Percentiles rank a stretch among this genome's conserved stretches.
Conservation (phyloP, 1,140 invertebrate species). For the Caenorhabditis brenneri region DNA sequence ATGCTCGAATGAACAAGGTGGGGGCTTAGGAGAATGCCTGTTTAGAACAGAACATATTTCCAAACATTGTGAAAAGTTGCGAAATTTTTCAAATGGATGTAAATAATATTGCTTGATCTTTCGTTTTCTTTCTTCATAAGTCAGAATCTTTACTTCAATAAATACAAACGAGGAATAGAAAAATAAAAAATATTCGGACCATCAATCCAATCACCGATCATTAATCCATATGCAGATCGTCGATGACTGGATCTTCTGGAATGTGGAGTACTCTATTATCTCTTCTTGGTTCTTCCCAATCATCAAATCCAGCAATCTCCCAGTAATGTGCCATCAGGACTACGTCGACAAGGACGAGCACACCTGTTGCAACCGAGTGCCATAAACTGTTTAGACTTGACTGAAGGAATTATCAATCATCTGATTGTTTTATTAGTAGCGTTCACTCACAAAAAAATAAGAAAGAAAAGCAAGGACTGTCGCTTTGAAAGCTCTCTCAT, state of each 20-base stretch:
- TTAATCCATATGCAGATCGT: background rate
- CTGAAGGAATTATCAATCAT: background rate
- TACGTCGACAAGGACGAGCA: background rate
- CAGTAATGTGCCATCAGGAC: background rate
- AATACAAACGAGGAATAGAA: background rate
- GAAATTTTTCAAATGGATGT: constrained; percentile 12
- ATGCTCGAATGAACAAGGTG: background rate
- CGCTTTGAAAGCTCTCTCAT: background rate
- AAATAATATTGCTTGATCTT: background rate
- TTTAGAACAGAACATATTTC: background rate
- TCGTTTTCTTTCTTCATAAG: background rate
- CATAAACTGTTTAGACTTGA: background rate
- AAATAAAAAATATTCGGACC: background rate
- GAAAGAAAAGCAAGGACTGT: background rate
- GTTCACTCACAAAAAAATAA: background rate
- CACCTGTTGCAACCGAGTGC: background rate
- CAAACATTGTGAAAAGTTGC: constrained; percentile 29
- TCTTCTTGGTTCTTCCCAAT: background rate
- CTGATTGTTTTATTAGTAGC: background rate
- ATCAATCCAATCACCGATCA: background rate
- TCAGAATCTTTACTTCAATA: background rate
- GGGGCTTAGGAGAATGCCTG: background rate
- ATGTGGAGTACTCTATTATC: background rate
- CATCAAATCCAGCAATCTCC: background rate
- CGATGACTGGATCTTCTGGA: background rate